Base-by-base conservation (phyloP, 1,140 invertebrate species). In the Bathynomus jamesi region DNA sequence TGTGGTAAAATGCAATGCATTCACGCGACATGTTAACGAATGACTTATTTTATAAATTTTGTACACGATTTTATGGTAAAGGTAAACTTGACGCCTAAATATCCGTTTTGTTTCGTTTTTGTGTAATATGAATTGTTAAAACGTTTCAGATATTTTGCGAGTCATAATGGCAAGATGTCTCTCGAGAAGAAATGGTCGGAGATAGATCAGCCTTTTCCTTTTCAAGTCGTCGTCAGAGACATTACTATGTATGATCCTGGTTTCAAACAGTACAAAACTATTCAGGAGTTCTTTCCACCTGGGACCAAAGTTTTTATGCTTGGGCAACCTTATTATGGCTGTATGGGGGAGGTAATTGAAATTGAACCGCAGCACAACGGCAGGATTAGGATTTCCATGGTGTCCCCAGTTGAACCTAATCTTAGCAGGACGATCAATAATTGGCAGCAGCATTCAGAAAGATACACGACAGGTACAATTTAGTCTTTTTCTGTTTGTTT, bases 271-370 rank as follows among this genome's bases (percentile, higher is more conserved):
- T 79, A 83, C 73, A 83, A 81, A 46, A 87, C 85, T 21, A 81
- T 93, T 13, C 82, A 86, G n/a, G 87, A 94, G 32, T 83, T 93
- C 0, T 96, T 92, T 78, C 85, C 87, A 0, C 79, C 82, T 2
- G 87, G 87, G 0, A 86, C 85, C 61, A 78, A 80, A 1, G 89
- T 91, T 67, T 96, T 95, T 79, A 88, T 94, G 82, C 80, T 95
- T 7, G 88, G 88, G 0, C 85, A 87, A 75, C 89, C 89, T 2
- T 88, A 92, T 82, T 95, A 94, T 82, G 94, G 93, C 13, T 86
- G 86, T 64, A 84, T 87, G 78, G 92, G 89, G 61, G 86, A 88
- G 78, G 91, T 93, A 77, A 64, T 74, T n/a, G 72, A 74, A 46
- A 74, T 74, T 68, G 71, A 76, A 53, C 67, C 69, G 4, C 40